Conservation (phyloP, 2,888 invertebrate genomes). For the Hemithea aestivaria region DNA sequence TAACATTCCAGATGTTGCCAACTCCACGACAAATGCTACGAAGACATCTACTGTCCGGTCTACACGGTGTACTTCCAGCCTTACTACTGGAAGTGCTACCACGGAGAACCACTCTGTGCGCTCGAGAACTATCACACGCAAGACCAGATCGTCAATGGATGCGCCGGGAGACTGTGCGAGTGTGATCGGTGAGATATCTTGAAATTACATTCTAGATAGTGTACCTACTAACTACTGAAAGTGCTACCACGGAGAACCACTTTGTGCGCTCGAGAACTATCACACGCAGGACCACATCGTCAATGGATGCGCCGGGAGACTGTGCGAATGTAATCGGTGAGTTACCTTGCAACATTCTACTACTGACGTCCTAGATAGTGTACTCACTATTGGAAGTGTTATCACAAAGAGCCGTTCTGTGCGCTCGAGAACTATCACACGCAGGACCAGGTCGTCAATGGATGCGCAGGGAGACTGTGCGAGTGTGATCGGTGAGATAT, state of each 20-base stretch:
- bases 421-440: too few species aligned
- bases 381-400: not conserved
- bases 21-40: constrained; percentile 92
- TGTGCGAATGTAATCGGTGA: constrained; percentile 90
- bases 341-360: too few species aligned
- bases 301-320: constrained; percentile 84
- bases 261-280: constrained; percentile 67
- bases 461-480: too few species aligned
- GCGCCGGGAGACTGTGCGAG: constrained; percentile 89
- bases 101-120: constrained; percentile 88
- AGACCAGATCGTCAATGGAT: constrained; percentile 73
- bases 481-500: too few species aligned
- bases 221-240: not conserved
- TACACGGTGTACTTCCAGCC: constrained; percentile 91
- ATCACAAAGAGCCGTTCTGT: not conserved
- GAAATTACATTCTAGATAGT: constrained; percentile 22
- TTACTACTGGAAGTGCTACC: constrained; percentile 92
- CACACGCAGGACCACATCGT: constrained; percentile 48
- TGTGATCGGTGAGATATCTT: constrained; percentile 86
- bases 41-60: constrained; percentile 86
- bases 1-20: constrained; percentile 85
- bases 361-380: constrained; percentile 28
- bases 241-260: not conserved
- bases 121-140: constrained; percentile 61
- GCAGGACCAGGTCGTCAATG: too few species aligned